These are phyloP conservation scores for Xiphydria camelus DNA, from an alignment of 2,888 invertebrate species.

Conservation along the genomic window DNA sequence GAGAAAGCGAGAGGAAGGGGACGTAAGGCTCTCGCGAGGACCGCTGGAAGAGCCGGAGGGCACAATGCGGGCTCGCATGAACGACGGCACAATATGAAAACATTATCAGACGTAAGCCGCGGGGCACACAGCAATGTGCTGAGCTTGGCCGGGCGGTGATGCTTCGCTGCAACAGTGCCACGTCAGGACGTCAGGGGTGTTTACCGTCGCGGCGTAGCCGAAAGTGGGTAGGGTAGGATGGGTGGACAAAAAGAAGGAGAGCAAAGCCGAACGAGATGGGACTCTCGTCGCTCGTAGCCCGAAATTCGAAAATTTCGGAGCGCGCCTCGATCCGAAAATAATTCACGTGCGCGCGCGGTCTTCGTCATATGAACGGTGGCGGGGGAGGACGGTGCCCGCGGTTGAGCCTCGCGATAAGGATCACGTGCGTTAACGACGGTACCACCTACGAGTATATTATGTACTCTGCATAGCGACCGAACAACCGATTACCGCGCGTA, in stretches of 20 bases:
- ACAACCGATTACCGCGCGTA: too few species aligned
- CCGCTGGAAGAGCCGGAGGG: neutral
- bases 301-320: too few species aligned
- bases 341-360: too few species aligned
- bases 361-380: too few species aligned
- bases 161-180: slow-evolving; percentile 41
- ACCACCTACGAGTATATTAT: too few species aligned
- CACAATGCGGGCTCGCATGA: neutral
- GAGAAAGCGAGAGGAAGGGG: slow-evolving; percentile 13
- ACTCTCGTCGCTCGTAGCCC: too few species aligned
- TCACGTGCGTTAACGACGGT: too few species aligned
- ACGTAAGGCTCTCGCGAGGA: slow-evolving; percentile 9
- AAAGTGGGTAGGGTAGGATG: too few species aligned
- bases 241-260: too few species aligned
- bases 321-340: neutral
- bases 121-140: slow-evolving; percentile 56
- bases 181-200: slow-evolving; percentile 52
- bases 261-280: neutral
- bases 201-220: slow-evolving; percentile 25
- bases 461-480: too few species aligned
- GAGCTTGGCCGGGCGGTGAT: slow-evolving; percentile 41
- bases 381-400: too few species aligned
- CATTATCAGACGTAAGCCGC: slow-evolving; percentile 53
- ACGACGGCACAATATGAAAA: slow-evolving; percentile 52
- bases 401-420: too few species aligned